Evolutionary conservation across 1,140 invertebrate species (phyloP), one percentile per base, ranked within the genome.

Genomic region (Contarinia nasturtii): DNA sequence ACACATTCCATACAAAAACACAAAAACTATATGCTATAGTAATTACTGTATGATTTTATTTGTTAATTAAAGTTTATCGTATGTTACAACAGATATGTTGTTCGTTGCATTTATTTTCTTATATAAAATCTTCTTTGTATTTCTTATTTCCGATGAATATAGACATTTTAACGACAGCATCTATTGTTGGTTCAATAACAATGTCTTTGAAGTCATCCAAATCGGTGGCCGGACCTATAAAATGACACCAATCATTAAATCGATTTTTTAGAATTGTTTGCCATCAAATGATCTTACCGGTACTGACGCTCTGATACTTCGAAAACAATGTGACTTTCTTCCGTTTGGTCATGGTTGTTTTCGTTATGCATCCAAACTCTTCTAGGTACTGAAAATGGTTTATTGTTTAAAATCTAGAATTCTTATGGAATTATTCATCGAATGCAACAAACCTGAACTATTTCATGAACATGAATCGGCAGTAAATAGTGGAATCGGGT

Each of bases 61-160:
- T n/a, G n/a, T n/a, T n/a, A n/a, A n/a, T n/a, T n/a, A n/a, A n/a
- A n/a, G n/a, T n/a, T n/a, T n/a, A n/a, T n/a, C n/a, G n/a, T n/a
- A n/a, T n/a, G n/a, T n/a, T n/a, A n/a, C n/a, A n/a, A n/a, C n/a
- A n/a, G n/a, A n/a, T n/a, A n/a, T n/a, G n/a, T n/a, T n/a, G n/a
- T n/a, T n/a, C n/a, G n/a, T n/a, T n/a, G n/a, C n/a, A n/a, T n/a
- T n/a, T n/a, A n/a, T 38, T 38, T n/a, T 27, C 43, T 49, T 54
- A 62, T 48, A 73, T 61, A 54, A 74, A 76, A 53, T 76, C 72
- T 2, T 59, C 59, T 17, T 27, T 61, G 46, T 76, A 76, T 40
- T 63, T 66, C 46, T 72, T 73, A 10, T 66, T 63, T 17, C 73
- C 74, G 48, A 76, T 70, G 54, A 77, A 77, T 46, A 66, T 61